A percentile compares a stretch with the other conserved stretches of the same genome.
phyloP scores from a whole-genome alignment of 2,888 invertebrate genomes.

The Pachycephus smyrnensis region DNA sequence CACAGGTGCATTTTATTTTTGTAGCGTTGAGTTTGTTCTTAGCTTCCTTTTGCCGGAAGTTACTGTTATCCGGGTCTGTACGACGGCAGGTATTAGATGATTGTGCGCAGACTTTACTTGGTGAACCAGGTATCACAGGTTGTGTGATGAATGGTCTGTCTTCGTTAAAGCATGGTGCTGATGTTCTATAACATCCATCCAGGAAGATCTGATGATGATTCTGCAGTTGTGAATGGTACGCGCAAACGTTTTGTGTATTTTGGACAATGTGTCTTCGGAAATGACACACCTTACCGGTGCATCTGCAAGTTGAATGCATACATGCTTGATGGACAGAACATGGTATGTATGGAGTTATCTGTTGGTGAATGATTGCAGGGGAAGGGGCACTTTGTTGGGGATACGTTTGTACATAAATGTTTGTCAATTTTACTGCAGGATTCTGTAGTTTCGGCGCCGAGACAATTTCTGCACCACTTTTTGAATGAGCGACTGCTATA shows the following conservation, averaged over 20 bases:
- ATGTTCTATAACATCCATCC: background rate
- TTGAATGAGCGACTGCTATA: slow-evolving; percentile 48
- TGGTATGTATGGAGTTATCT: background rate
- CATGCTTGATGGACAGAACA: slow-evolving; percentile 33
- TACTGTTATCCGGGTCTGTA: slow-evolving; percentile 20
- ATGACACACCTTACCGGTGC: background rate
- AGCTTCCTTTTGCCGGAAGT: slow-evolving; percentile 51
- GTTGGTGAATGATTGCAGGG: background rate
- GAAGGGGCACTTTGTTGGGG: slow-evolving; percentile 7
- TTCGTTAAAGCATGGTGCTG: background rate
- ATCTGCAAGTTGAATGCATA: background rate
- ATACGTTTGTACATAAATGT: slow-evolving; percentile 41
- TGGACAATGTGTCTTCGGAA: background rate
- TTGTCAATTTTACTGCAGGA: slow-evolving; percentile 28
- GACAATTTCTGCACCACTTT: slow-evolving; percentile 55
- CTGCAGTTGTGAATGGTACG: slow-evolving; percentile 8
- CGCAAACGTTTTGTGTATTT: background rate
- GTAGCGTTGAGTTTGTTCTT: slow-evolving; percentile 59
- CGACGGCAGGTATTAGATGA: background rate
- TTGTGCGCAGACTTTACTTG: background rate
- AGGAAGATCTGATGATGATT: background rate
- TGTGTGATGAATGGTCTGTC: slow-evolving; percentile 25
- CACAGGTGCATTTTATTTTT: slow-evolving; percentile 41
- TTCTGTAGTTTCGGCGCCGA: slow-evolving; percentile 34
- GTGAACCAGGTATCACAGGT: background rate